Evolutionary conservation across 2,888 invertebrate genomes (phyloP).

Genomic region (Eupithecia exiguata): DNA sequence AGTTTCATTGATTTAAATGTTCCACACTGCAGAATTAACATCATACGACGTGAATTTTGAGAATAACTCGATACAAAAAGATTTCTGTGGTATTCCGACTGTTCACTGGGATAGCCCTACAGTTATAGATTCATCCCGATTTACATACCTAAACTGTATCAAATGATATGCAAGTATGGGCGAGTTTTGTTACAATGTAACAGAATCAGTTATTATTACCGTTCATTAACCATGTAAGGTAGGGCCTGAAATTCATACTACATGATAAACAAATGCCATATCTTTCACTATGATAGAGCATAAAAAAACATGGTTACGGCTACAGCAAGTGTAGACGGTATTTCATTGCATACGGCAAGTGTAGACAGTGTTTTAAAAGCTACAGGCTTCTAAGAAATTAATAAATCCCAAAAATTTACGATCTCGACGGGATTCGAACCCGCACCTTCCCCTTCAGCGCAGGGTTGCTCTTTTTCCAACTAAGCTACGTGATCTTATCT

Average conservation of each 20-base stretch:
- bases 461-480: too few species aligned
- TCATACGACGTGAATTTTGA: not conserved
- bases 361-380: not conserved
- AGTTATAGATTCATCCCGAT: not conserved
- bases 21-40: not conserved
- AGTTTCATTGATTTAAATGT: not conserved
- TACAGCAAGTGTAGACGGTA: not conserved
- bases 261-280: not conserved
- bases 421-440: too few species aligned
- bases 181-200: not conserved
- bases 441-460: too few species aligned
- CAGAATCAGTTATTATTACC: not conserved
- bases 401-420: too few species aligned
- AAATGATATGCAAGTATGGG: not conserved
- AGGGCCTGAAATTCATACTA: not conserved
- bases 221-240: not conserved
- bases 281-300: not conserved
- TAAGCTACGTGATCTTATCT: too few species aligned
- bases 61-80: not conserved
- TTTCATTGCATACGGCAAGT: not conserved
- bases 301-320: not conserved
- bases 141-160: not conserved
- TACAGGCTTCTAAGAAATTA: too few species aligned
- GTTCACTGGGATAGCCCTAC: slow-evolving; percentile 11
- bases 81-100: not conserved